Conservation (phyloP, 2,113 vertebrate species). For the Zeus faber region DNA sequence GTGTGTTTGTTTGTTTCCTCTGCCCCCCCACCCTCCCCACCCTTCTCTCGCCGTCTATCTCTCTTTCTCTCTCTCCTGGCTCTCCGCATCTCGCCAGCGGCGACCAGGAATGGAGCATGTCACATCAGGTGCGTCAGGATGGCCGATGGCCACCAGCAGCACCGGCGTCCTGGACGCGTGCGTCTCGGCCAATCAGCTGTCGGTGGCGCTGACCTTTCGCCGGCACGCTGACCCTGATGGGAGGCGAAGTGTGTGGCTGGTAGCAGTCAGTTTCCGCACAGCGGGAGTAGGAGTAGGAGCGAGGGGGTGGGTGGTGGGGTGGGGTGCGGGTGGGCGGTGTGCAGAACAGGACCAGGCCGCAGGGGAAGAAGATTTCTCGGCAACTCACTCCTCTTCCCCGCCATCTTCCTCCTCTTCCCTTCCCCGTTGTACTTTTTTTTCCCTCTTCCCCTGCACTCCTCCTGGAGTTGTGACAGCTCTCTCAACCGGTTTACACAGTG, state of each 20-base stretch:
- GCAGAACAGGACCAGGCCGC: slow-evolving; percentile 44
- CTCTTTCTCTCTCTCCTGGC: slow-evolving; percentile 47
- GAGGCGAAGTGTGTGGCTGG: slow-evolving; percentile 73
- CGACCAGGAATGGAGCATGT: slow-evolving; percentile 52
- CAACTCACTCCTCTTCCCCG: slow-evolving; percentile 53
- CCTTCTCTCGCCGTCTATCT: neutral
- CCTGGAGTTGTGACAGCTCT: slow-evolving; percentile 56
- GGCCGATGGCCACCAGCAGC: slow-evolving; percentile 60
- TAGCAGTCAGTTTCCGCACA: slow-evolving; percentile 72
- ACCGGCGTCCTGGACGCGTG: slow-evolving; percentile 26
- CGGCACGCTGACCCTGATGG: slow-evolving; percentile 68
- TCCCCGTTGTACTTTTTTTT: slow-evolving; percentile 19
- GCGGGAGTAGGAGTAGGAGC: slow-evolving; percentile 36
- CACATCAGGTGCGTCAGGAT: slow-evolving; percentile 73
- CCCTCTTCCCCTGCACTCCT: slow-evolving; percentile 33
- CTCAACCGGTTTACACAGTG: slow-evolving; percentile 38
- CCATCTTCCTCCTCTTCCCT: neutral
- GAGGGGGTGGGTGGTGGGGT: slow-evolving; percentile 28
- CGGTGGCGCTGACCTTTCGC: slow-evolving; percentile 68
- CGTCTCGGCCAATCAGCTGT: slow-evolving; percentile 66
- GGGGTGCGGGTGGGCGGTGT: slow-evolving; percentile 25
- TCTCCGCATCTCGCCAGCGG: slow-evolving; percentile 1
- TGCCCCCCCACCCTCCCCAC: neutral
- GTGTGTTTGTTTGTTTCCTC: too few species aligned
- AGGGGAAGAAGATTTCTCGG: slow-evolving; percentile 65